Conservation (phyloP, 2,797 vertebrate genomes). For the Pantherophis vulpinus region DNA sequence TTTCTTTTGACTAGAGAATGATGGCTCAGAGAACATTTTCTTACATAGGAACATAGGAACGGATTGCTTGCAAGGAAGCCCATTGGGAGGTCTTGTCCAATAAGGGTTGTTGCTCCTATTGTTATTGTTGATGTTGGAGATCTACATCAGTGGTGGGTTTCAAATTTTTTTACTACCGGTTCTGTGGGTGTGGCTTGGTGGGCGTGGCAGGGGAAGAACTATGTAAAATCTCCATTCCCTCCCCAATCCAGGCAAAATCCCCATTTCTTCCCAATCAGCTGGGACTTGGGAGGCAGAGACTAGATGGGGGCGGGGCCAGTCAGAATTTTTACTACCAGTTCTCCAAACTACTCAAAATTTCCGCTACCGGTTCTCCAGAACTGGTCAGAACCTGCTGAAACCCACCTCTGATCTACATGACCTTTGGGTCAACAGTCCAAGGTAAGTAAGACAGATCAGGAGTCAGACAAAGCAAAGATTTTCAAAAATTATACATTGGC, state of each 20-base stretch:
- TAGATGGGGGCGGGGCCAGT: no score
- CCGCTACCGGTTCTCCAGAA: no score
- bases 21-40: not conserved
- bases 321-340: no score
- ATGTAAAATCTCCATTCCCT: no score
- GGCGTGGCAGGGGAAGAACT: no score
- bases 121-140: not conserved
- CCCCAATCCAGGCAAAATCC: no score
- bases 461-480: not conserved
- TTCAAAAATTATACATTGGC: not conserved
- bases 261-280: no score
- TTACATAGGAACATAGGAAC: not conserved
- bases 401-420: not conserved
- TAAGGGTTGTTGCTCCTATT: not conserved
- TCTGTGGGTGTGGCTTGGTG: no score
- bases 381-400: no score
- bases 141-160: not conserved
- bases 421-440: not conserved
- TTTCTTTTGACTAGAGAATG: not conserved
- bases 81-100: not conserved
- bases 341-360: no score
- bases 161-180: no score
- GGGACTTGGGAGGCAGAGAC: no score
- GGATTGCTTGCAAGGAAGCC: not conserved
- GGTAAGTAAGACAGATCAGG: not conserved